Evolutionary conservation across 2,113 vertebrate genomes (phyloP), one percentile per base, ranked within the genome.

Genomic region (Sisor rabdophorus): DNA sequence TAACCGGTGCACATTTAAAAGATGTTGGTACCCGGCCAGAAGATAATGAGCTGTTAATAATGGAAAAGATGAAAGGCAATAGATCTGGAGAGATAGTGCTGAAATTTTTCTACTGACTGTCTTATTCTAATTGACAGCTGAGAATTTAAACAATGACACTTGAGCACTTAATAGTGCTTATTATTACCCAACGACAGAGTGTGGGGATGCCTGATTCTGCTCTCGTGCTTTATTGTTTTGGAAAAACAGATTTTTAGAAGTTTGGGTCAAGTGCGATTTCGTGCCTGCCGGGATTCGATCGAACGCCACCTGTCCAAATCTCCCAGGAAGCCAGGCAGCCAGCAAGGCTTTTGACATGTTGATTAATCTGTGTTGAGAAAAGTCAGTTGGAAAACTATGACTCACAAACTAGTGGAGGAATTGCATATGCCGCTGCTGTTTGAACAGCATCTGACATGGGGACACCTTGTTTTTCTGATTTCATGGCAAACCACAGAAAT

Each of bases 91-190:
- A n/a, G n/a, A n/a, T n/a, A n/a, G n/a, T n/a, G n/a, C n/a, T n/a
- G n/a, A n/a, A n/a, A n/a, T n/a, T 75, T 48, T 69, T 24, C 13
- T 58, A 61, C 69, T 65, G 56, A 78, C 80, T 28, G 54, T 54
- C 69, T 79, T 79, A 80, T 74, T 81, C 77, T 68, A 69, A 28
- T 61, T 54, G 48, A 64, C 77, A 84, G 71, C 70, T 81, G 83
- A 15, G 47, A 58, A 61, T 77, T 61, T 59, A 22, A 74, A 71
- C 75, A 48, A 77, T 75, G 74, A 67, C 65, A 69, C 58, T 47
- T 80, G 76, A 81, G 77, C n/a, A n/a, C n/a, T n/a, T 64, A 81
- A 81, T 77, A 73, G 70, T 11, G 11, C 15, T 65, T 59, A 68
- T 79, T 67, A 75, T 80, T 78, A 69, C 71, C 50, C 59, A 75